Conservation (phyloP, 2,113 vertebrate species). For the Nyctibius bracteatus region DNA sequence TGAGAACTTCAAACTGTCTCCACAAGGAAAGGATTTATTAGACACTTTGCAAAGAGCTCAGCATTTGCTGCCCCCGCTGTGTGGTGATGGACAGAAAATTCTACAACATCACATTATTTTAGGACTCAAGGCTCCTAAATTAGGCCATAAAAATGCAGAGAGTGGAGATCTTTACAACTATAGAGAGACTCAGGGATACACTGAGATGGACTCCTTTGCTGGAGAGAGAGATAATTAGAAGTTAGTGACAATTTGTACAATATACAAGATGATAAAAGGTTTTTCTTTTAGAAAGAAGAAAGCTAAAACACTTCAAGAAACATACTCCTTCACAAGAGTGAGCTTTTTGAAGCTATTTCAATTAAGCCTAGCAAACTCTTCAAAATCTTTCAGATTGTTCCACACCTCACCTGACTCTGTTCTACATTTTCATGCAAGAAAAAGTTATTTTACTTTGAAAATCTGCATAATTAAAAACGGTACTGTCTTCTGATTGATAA, state of each 20-base stretch:
- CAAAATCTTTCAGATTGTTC: conserved; percentile 50
- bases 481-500: conserved; percentile 52
- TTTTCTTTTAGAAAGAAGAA: conserved; percentile 17
- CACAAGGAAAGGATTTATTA: background rate
- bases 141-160: background rate
- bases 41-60: background rate
- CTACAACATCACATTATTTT: background rate
- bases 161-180: background rate
- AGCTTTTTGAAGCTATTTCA: conserved; percentile 45
- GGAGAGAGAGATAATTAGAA: background rate
- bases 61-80: background rate
- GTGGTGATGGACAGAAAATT: background rate
- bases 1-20: background rate
- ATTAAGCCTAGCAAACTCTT: conserved; percentile 37
- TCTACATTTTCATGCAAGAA: conserved; percentile 40
- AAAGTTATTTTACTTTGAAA: conserved; percentile 55
- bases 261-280: background rate
- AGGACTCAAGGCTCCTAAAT: background rate
- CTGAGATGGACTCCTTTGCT: background rate
- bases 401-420: conserved; percentile 42
- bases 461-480: conserved; percentile 65
- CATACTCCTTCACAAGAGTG: background rate
- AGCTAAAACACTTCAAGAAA: background rate
- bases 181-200: background rate
- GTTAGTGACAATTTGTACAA: background rate